phyloP scores from a whole-genome alignment of 2,888 invertebrate species.

The Dryobotodes eremita region DNA sequence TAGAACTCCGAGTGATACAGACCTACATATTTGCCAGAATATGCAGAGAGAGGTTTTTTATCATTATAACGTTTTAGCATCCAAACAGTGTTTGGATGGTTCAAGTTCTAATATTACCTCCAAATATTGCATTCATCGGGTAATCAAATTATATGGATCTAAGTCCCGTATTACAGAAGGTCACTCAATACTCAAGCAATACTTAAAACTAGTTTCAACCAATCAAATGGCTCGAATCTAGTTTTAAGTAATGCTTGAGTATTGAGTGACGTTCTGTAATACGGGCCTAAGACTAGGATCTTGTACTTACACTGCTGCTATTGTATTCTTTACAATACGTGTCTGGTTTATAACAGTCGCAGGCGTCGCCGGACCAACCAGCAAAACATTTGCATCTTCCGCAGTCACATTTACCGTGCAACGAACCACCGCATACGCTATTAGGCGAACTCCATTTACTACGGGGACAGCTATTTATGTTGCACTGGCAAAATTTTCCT shows the following conservation, averaged over 20 bases:
- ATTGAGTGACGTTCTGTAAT: no score
- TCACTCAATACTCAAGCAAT: no score
- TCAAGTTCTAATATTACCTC: neutral
- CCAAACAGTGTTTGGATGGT: neutral
- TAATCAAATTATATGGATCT: neutral
- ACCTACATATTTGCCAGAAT: neutral
- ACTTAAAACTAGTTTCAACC: no score
- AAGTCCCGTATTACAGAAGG: no score
- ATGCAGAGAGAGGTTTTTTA: neutral
- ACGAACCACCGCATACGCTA: conserved; percentile 88
- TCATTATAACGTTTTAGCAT: neutral
- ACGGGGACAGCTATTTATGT: conserved; percentile 76
- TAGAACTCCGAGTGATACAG: neutral
- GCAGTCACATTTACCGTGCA: conserved; percentile 92
- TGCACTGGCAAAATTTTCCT: conserved; percentile 81
- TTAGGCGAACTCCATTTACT: conserved; percentile 55
- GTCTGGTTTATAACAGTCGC: conserved; percentile 76
- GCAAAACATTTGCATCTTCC: conserved; percentile 89
- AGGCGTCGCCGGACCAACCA: conserved; percentile 80
- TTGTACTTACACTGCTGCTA: conserved; percentile 68
- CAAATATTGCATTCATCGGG: neutral
- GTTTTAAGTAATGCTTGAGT: no score
- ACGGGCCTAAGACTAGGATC: neutral
- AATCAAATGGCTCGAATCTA: no score
- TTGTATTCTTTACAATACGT: conserved; percentile 63